Base-by-base conservation (phyloP, 2,113 vertebrate genomes). In the Oryzias woworae region DNA sequence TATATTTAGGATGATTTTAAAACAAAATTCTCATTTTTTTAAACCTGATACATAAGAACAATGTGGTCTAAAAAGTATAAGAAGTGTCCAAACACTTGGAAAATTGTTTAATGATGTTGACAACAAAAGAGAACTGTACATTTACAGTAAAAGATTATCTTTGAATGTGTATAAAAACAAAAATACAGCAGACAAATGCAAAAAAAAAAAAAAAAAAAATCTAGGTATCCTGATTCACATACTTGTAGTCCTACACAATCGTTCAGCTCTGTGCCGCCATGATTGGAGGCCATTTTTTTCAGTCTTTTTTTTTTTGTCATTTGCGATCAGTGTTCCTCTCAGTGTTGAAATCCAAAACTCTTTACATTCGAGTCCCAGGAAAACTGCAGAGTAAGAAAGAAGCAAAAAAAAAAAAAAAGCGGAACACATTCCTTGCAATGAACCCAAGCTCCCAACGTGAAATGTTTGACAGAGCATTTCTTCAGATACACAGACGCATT, bases 101-200 rank as follows among this genome's bases (percentile, higher is more conserved):
- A 98, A 98, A 99, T 93, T 94, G 95, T 99, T 99, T 99, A 99
- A 99, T 98, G 95, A 95, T 95, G 96, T 97, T 98, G 97, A 98
- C 96, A 99, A 98, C 96, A 98, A 96, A 98, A 98, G 93, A 92
- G 84, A 96, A 93, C 95, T 98, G 96, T 98, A 98, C 97, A 98
- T 94, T 85, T 96, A 98, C 95, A 97, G 96, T 97, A 95, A 96
- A 90, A 92, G 89, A 94, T 94, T 92, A 90, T 92, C 85, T 95
- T 94, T 94, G 95, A 94, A 95, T 93, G 95, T 91, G 87, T 87
- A 91, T 85, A 90, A 87, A 91, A 89, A 95, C 77, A 87, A 90
- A 87, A 77, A 96, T 97, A 99, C 96, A 98, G 96, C 96, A 99
- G 96, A 99, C 95, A 96, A 97, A 99, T 95, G 94, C 95, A 94